These are phyloP conservation scores for Euthynnus affinis DNA, from an alignment of 2,797 vertebrate species.

Conservation along the genomic window DNA sequence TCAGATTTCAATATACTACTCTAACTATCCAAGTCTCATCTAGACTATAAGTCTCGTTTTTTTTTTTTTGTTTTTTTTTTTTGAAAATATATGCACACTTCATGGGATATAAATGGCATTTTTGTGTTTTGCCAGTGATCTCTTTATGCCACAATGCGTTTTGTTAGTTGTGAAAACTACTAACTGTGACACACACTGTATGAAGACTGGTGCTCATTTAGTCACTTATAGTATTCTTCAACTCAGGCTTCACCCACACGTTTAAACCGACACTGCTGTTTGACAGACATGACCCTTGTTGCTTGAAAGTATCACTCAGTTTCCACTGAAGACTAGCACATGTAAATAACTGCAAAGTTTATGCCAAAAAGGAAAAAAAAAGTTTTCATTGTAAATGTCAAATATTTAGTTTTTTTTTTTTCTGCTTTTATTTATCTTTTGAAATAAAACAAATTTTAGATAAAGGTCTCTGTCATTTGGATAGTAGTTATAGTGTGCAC, in stretches of 20 bases:
- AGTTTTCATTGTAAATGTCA: slow-evolving; percentile 68
- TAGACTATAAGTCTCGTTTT: slow-evolving; percentile 24
- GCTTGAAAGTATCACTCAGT: slow-evolving; percentile 64
- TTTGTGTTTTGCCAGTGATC: slow-evolving; percentile 59
- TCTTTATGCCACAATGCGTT: slow-evolving; percentile 63
- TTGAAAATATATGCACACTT: slow-evolving; percentile 52
- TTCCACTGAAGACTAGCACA: slow-evolving; percentile 71
- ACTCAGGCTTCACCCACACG: slow-evolving; percentile 29
- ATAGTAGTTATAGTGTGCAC: slow-evolving; percentile 50
- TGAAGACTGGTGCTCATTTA: slow-evolving; percentile 76
- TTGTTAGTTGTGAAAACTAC: slow-evolving; percentile 59
- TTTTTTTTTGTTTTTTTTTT: too few relatives aligned
- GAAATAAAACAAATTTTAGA: slow-evolving; percentile 81
- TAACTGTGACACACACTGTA: slow-evolving; percentile 72
- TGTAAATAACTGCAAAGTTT: slow-evolving; percentile 73
- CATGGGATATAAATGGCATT: slow-evolving; percentile 69
- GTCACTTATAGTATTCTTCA: slow-evolving; percentile 72
- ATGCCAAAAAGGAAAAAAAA: slow-evolving; percentile 33
- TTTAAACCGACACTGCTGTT: slow-evolving; percentile 60
- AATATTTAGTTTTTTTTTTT: slow-evolving; percentile 53
- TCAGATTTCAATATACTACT: slow-evolving; percentile 49
- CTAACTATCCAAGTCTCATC: slow-evolving; percentile 24
- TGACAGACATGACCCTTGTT: slow-evolving; percentile 67
- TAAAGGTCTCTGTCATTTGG: slow-evolving; percentile 71
- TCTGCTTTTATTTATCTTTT: slow-evolving; percentile 78